Evolutionary conservation across 2,888 invertebrate species (phyloP).

Genomic region (Philereme transversata): DNA sequence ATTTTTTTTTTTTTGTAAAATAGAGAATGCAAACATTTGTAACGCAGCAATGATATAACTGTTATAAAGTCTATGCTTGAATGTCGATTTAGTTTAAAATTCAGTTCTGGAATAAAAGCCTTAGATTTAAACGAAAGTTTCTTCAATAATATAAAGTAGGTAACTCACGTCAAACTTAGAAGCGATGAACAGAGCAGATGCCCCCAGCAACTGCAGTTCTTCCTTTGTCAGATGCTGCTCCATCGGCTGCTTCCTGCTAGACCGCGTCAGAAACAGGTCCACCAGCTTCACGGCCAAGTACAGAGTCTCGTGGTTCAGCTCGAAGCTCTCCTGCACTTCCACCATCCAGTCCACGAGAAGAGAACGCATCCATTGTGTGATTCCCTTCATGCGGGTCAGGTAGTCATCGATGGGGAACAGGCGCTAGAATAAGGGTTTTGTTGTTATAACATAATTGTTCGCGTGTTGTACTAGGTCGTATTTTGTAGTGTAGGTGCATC

Average conservation of each 20-base stretch:
- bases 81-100: no score
- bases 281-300: conserved; percentile 98
- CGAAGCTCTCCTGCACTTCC: conserved; percentile 98
- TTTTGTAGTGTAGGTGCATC: no score
- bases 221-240: conserved; percentile 89
- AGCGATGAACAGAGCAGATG: conserved; percentile 95
- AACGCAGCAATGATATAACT: no score
- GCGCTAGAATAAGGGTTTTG: conserved; percentile 65
- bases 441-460: no score
- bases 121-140: no score
- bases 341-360: conserved; percentile 99
- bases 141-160: no score
- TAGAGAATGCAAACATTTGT: no score
- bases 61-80: no score
- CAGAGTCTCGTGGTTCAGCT: conserved; percentile 98
- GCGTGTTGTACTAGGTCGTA: no score
- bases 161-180: conserved; percentile 96
- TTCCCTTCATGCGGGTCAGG: conserved; percentile 89
- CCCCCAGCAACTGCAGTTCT: conserved; percentile 95
- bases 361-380: conserved; percentile 95
- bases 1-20: no score
- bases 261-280: conserved; percentile 90
- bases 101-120: no score
- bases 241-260: conserved; percentile 56
- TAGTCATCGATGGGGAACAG: conserved; percentile 92